Percentiles rank a stretch among this genome's conserved stretches.
phyloP scores from a whole-genome alignment of 2,113 vertebrate genomes.

The Columbina picui region DNA sequence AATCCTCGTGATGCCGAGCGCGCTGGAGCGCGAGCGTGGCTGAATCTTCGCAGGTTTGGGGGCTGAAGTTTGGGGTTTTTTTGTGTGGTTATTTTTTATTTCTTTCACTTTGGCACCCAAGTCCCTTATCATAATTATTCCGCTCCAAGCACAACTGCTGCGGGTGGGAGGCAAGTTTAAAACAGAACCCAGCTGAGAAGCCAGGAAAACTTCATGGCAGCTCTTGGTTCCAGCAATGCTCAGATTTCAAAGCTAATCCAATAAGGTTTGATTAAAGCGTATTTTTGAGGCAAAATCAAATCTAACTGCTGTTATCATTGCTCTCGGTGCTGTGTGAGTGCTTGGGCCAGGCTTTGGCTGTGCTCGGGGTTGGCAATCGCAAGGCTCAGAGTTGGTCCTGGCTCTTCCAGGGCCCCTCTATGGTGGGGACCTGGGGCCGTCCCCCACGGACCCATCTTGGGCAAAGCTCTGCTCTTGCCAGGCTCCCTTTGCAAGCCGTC shows the following conservation, averaged over 20 bases:
- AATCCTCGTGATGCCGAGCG: neutral
- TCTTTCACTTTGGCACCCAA: neutral
- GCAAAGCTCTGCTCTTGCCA: neutral
- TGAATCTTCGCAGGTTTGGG: neutral
- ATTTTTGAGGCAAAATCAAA: neutral
- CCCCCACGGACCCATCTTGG: accelerated
- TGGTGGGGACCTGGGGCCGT: accelerated
- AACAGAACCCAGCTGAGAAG: neutral
- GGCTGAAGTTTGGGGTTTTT: neutral
- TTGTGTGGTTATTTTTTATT: too few relatives aligned
- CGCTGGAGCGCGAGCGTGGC: accelerated
- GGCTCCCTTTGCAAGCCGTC: neutral
- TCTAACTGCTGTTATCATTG: neutral
- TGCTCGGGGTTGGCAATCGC: accelerated
- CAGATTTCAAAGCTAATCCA: neutral
- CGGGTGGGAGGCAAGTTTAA: neutral
- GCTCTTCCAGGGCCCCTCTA: neutral
- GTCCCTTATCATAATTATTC: neutral
- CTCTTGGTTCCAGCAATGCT: neutral
- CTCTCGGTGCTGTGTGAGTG: neutral
- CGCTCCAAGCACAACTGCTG: neutral
- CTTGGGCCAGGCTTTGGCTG: neutral
- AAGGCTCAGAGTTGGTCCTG: accelerated
- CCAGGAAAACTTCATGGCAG: neutral
- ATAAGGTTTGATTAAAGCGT: neutral